These are phyloP conservation scores for Cyclargus thomasi DNA, from an alignment of 1,140 invertebrate species.

Conservation along the genomic window DNA sequence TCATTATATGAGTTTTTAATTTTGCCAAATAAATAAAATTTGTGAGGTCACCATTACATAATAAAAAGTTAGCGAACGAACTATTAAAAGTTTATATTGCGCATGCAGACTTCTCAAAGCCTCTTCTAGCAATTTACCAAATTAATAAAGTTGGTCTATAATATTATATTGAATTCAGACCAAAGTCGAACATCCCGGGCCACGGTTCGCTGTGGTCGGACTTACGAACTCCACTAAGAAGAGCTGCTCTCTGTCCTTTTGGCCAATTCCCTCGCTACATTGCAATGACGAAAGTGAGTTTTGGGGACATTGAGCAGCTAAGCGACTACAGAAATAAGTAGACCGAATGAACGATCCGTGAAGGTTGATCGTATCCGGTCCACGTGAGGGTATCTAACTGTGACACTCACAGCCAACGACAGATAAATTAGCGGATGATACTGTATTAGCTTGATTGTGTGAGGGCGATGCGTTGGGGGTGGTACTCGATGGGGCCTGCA, in stretches of 20 bases:
- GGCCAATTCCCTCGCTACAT: slow-evolving; percentile 31
- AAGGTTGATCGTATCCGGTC: slow-evolving; percentile 41
- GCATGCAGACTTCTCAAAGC: not conserved
- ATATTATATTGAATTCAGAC: not conserved
- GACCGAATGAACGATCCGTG: slow-evolving; percentile 36
- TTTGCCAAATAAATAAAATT: not conserved
- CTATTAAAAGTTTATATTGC: slow-evolving; percentile 5
- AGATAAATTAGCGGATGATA: slow-evolving; percentile 78
- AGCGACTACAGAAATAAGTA: slow-evolving; percentile 48
- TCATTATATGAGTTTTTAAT: not conserved
- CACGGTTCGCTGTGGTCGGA: slow-evolving; percentile 22
- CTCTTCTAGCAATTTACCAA: not conserved
- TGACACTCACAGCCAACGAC: slow-evolving; percentile 85
- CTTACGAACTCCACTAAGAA: slow-evolving; percentile 26
- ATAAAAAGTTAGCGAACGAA: not conserved
- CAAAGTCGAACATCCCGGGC: not conserved
- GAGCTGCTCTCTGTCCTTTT: slow-evolving; percentile 41
- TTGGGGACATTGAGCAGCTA: slow-evolving; percentile 48
- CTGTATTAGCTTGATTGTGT: slow-evolving; percentile 67
- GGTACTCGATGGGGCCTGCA: slow-evolving; percentile 82
- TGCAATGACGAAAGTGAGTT: slow-evolving; percentile 28
- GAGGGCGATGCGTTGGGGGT: slow-evolving; percentile 78
- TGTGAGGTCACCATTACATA: not conserved
- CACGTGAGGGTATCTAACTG: slow-evolving; percentile 54
- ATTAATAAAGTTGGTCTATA: not conserved